These are phyloP conservation scores for Procambarus virginalis DNA, from an alignment of 1,140 invertebrate genomes.

Conservation along the genomic window DNA sequence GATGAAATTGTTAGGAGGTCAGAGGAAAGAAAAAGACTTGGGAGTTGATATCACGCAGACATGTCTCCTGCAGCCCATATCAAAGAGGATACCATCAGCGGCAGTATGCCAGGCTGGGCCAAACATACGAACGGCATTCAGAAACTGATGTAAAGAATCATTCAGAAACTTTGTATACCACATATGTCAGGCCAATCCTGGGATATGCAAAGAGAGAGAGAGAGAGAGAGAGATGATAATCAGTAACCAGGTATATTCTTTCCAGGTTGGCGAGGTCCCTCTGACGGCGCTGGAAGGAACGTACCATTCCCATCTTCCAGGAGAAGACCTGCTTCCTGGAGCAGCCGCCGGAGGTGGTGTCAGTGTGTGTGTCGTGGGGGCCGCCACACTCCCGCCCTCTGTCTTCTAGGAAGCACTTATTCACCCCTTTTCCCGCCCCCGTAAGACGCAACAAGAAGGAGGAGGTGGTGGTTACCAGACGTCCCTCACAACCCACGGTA, in stretches of 20 bases:
- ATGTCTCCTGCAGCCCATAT: too few species aligned
- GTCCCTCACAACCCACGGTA: not conserved
- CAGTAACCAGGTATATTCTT: slow-evolving; percentile 23
- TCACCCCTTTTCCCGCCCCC: not conserved
- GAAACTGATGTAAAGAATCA: too few species aligned
- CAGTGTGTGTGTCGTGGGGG: slow-evolving; percentile 26
- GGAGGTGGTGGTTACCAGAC: slow-evolving; percentile 9
- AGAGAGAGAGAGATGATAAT: not conserved
- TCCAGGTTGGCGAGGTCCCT: slow-evolving; percentile 37
- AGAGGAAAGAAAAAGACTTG: too few species aligned
- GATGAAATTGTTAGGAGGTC: too few species aligned
- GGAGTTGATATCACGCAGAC: too few species aligned
- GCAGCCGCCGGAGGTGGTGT: slow-evolving; percentile 14
- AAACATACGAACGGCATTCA: too few species aligned
- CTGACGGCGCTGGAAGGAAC: slow-evolving; percentile 34
- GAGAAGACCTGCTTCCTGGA: slow-evolving; percentile 29
- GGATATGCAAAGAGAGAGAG: too few species aligned
- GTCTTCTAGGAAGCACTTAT: slow-evolving; percentile 52
- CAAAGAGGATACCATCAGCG: too few species aligned
- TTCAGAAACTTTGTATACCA: too few species aligned
- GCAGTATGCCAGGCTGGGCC: too few species aligned
- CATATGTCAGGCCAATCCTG: too few species aligned
- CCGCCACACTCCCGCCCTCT: slow-evolving; percentile 37
- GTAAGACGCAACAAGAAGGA: slow-evolving; percentile 18
- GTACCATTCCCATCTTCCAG: slow-evolving; percentile 30